phyloP scores from a whole-genome alignment of 30 jellyfish, hydroid and myxozoan species.

The Turritopsis dohrnii region DNA sequence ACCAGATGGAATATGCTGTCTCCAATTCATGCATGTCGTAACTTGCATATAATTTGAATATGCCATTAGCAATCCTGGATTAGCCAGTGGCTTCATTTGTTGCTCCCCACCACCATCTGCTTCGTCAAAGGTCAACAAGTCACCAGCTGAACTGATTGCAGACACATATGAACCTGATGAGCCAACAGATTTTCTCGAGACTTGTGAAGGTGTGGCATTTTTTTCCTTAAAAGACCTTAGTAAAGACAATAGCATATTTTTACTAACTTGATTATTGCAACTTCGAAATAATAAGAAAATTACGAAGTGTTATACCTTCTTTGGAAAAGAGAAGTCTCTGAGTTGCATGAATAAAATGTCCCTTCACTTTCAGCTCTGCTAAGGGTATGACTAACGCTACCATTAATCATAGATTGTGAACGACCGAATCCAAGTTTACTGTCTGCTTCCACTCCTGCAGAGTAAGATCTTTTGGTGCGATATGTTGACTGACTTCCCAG shows the following conservation, averaged over 20 bases:
- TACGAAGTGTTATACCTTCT: background rate
- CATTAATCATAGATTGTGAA: constrained; percentile 44
- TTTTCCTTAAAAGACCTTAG: constrained; percentile 3
- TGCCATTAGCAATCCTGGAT: constrained; percentile 58
- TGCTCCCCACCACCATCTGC: constrained; percentile 14
- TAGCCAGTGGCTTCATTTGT: constrained; percentile 47
- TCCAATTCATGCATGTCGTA: constrained; percentile 78
- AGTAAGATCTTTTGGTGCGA: background rate
- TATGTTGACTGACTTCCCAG: background rate
- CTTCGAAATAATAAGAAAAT: background rate
- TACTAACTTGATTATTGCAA: background rate
- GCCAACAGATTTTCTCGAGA: constrained; percentile 43
- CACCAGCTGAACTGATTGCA: constrained; percentile 79
- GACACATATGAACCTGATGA: constrained; percentile 77
- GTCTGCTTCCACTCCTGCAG: constrained; percentile 17
- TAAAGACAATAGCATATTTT: background rate
- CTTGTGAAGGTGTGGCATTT: constrained; percentile 26
- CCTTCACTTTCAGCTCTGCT: constrained; percentile 49
- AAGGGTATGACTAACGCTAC: constrained; percentile 42
- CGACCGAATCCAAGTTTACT: constrained; percentile 62
- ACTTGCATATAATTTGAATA: constrained; percentile 58
- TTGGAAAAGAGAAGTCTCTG: constrained; percentile 6
- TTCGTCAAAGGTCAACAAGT: constrained; percentile 35
- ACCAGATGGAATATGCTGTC: constrained; percentile 46
- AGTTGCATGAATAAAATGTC: constrained; percentile 85